These are phyloP conservation scores for Samia ricini DNA, from an alignment of 1,140 invertebrate species.

Conservation along the genomic window DNA sequence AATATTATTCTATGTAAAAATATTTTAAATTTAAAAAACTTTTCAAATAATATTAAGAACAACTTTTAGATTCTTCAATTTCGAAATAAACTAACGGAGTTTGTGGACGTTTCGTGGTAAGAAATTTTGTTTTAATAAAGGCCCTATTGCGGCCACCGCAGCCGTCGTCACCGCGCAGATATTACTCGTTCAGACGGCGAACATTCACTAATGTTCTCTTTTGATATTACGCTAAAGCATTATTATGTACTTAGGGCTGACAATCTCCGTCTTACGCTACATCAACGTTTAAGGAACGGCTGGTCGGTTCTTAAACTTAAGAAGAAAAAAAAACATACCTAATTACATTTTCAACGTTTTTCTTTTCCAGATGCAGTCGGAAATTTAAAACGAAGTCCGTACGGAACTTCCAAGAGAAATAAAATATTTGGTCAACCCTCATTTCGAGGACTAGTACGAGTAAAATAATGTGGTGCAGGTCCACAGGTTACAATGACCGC, in stretches of 20 bases:
- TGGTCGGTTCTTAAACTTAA: background rate
- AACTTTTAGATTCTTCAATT: background rate
- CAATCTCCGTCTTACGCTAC: conserved; percentile 40
- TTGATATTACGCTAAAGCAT: conserved; percentile 65
- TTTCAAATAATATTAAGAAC: background rate
- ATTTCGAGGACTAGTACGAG: conserved; percentile 45
- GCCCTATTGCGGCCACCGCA: conserved; percentile 55
- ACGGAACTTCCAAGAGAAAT: background rate
- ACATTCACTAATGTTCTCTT: conserved; percentile 68
- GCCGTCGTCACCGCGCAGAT: conserved; percentile 59
- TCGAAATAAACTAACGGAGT: conserved; percentile 25
- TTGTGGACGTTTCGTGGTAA: conserved; percentile 64
- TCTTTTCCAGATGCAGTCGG: too few species aligned
- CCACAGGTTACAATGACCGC: conserved; percentile 50
- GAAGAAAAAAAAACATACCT: background rate
- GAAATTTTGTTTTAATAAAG: conserved; percentile 77
- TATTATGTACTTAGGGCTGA: conserved; percentile 65
- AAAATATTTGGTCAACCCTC: conserved; percentile 53
- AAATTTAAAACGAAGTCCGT: too few species aligned
- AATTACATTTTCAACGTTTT: too few species aligned
- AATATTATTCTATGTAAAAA: too few species aligned
- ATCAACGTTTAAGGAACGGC: background rate
- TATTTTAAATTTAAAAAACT: too few species aligned
- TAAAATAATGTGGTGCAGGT: conserved; percentile 62
- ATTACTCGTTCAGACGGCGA: conserved; percentile 45